Evolutionary conservation across 2,888 invertebrate species (phyloP), one percentile per base, ranked within the genome.

Genomic region (Agrotis puta): DNA sequence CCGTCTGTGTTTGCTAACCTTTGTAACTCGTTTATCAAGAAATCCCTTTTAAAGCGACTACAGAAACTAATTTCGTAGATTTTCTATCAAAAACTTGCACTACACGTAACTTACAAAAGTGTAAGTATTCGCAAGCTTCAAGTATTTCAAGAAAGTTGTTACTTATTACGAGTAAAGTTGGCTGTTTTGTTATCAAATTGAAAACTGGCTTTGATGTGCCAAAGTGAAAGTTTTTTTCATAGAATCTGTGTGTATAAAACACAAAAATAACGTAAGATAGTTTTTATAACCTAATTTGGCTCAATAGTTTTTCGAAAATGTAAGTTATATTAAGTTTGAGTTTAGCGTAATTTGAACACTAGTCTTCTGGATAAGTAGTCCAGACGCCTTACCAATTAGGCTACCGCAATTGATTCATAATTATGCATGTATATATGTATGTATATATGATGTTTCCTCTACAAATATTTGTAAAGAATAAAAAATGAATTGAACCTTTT

Each of bases 191-290:
- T 72, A 54, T 53, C 53, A 67, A 47, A 70, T 53, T 66, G 16
- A 61, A 76, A 59, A 53, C 33, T 59, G 7, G 7, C 81, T 81
- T 76, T 65, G 81, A 81, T 76, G 77, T 65, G 18, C 20, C 4
- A 11, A 27, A 39, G 43, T 39, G 24, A 62, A 74, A 57, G 69
- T 13, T 48, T 74, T n/a, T 20, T 65, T 58, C 11, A 4, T 33
- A 63, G 16, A 72, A 39, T 47, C 7, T 61, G 54, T 50, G 7
- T 47, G 39, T 11, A 2, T 39, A 39, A 33, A 33, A 33, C 33
- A 33, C 33, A 33, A 33, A 33, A 7, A 33, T 33, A 7, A 33
- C 33, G 33, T 33, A 33, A 33, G 39, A 11, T 39, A 39, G 11
- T 11, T 39, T 39, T 11, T 27, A 27, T n/a, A n/a, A n/a, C n/a